A percentile compares a stretch with the other conserved stretches of the same genome.
phyloP scores from a whole-genome alignment of 2,888 invertebrate species.

The Euzophera pinguis region DNA sequence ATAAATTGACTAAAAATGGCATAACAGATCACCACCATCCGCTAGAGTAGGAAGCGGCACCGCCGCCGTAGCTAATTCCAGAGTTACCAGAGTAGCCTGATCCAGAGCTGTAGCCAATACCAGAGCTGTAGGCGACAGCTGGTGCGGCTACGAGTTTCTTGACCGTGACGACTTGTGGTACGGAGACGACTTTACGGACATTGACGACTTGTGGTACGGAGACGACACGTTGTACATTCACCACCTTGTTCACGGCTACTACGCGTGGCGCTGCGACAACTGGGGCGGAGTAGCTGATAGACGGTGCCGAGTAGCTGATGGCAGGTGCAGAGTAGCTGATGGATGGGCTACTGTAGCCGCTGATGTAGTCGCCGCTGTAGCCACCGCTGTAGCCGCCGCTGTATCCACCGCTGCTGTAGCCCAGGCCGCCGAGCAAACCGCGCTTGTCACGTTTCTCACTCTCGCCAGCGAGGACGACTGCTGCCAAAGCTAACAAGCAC shows the following conservation, averaged over 20 bases:
- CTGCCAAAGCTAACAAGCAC: slow-evolving; percentile 26
- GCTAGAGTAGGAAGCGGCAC: slow-evolving; percentile 10
- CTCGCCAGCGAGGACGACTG: slow-evolving; percentile 25
- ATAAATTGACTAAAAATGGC: slow-evolving; percentile 17
- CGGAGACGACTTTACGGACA: slow-evolving; percentile 47
- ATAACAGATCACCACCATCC: slow-evolving; percentile 28
- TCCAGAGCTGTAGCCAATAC: slow-evolving; percentile 17
- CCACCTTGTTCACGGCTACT: slow-evolving; percentile 42
- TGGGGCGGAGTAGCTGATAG: slow-evolving; percentile 12
- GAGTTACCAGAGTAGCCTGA: slow-evolving; percentile 15
- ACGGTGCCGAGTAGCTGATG: slow-evolving; percentile 17
- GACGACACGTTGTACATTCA: slow-evolving; percentile 39
- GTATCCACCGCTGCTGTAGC: slow-evolving; percentile 19
- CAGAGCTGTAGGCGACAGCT: slow-evolving; percentile 13
- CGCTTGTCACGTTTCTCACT: slow-evolving; percentile 24
- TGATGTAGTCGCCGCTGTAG: slow-evolving; percentile 7
- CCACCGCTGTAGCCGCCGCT: slow-evolving; percentile 16
- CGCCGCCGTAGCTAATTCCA: slow-evolving; percentile 16
- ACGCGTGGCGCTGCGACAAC: slow-evolving; percentile 27
- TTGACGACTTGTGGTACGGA: slow-evolving; percentile 41
- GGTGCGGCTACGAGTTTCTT: slow-evolving; percentile 46
- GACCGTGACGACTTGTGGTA: slow-evolving; percentile 51
- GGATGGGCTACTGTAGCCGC: slow-evolving; percentile 15
- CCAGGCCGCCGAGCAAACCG: background rate
- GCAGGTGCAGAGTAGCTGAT: slow-evolving; percentile 13